phyloP scores from a whole-genome alignment of 2,113 vertebrate species.

The Thalassarche chlororhynchos region DNA sequence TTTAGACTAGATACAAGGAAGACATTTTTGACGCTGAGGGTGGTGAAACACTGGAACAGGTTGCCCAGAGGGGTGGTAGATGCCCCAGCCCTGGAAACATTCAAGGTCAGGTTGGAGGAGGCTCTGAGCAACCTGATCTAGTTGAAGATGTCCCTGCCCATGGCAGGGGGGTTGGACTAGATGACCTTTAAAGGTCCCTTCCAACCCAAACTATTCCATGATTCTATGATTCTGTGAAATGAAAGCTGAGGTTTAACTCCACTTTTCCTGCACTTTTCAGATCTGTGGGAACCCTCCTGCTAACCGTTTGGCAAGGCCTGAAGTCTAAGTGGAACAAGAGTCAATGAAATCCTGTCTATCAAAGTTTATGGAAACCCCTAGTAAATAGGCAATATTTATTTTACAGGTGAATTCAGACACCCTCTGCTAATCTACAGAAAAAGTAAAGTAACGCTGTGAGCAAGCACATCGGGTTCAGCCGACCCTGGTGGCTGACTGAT shows the following conservation, averaged over 20 bases:
- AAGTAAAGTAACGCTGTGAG: not conserved
- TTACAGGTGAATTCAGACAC: not conserved
- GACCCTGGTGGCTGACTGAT: not conserved
- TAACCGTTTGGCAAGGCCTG: not conserved
- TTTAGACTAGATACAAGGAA: too few species aligned
- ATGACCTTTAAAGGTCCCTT: too few species aligned
- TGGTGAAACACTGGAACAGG: too few species aligned
- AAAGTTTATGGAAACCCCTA: not conserved
- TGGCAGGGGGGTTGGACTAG: too few species aligned
- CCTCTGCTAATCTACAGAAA: not conserved
- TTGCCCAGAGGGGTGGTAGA: too few species aligned
- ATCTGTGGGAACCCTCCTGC: not conserved
- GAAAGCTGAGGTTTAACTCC: not conserved
- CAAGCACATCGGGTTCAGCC: fast-evolving
- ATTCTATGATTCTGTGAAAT: not conserved
- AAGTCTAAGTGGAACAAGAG: not conserved
- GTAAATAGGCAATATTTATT: not conserved
- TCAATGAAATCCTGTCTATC: not conserved
- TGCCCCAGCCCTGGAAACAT: too few species aligned
- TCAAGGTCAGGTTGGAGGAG: too few species aligned
- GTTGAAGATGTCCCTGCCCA: too few species aligned
- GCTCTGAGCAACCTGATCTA: too few species aligned
- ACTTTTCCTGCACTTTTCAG: not conserved
- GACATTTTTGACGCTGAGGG: too few species aligned
- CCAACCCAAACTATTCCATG: too few species aligned